Conservation (phyloP, 2,113 vertebrate genomes). For the Perognathus longimembris region DNA sequence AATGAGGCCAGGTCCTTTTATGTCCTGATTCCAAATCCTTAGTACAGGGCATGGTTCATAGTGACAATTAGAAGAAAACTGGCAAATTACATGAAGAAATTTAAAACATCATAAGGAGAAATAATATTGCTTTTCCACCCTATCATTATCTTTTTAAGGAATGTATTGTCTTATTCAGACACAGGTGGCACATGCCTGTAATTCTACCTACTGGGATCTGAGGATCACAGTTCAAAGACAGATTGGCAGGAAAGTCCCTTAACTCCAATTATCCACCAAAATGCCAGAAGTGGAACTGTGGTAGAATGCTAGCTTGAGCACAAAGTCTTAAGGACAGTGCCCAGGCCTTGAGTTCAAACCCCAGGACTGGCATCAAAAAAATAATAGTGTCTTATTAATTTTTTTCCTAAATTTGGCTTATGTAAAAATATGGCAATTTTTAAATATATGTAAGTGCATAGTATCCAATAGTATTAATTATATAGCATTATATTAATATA, state of each 20-base stretch:
- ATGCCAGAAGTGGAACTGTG: too few relatives aligned
- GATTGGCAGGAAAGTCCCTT: too few relatives aligned
- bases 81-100: background rate
- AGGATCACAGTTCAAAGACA: too few relatives aligned
- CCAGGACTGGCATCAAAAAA: too few relatives aligned
- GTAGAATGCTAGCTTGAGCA: too few relatives aligned
- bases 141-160: background rate
- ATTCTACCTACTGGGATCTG: too few relatives aligned
- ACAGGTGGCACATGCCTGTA: too few relatives aligned
- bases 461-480: background rate
- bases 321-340: too few relatives aligned
- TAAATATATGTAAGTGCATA: background rate
- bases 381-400: background rate
- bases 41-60: background rate
- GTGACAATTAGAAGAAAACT: background rate
- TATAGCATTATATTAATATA: too few relatives aligned
- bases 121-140: background rate
- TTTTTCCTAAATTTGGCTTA: slow-evolving; percentile 1
- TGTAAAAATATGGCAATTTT: background rate
- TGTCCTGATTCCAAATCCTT: background rate
- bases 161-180: background rate
- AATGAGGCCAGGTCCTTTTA: background rate
- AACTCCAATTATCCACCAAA: too few relatives aligned
- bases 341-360: too few relatives aligned
- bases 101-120: background rate